phyloP scores from a whole-genome alignment of 2,888 invertebrate genomes.

The Hydrotaea diabolus region DNA sequence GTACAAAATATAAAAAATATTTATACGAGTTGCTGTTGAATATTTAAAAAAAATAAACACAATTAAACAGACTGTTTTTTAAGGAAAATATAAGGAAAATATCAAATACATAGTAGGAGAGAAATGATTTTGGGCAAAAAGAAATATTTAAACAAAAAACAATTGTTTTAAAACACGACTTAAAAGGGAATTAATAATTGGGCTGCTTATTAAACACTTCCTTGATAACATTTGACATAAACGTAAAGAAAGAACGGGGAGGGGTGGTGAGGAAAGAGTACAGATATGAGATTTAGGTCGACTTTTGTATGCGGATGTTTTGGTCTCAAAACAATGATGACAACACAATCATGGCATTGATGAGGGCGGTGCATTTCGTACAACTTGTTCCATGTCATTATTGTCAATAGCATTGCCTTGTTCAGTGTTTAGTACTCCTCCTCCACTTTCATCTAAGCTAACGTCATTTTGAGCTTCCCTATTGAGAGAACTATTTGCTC shows the following conservation, averaged over 20 bases:
- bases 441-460: conserved; percentile 29
- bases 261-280: conserved; percentile 24
- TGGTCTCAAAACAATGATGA: not conserved
- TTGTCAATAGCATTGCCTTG: conserved; percentile 17
- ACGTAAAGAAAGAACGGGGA: not conserved
- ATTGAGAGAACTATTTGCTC: conserved; percentile 11
- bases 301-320: not conserved
- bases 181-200: not conserved
- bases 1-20: conserved; percentile 34
- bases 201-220: conserved; percentile 14
- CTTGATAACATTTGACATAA: conserved; percentile 44
- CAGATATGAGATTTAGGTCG: conserved; percentile 24
- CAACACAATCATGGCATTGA: conserved; percentile 27
- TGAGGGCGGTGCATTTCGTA: conserved; percentile 10
- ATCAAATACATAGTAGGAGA: not conserved
- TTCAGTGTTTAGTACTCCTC: no score
- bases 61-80: not conserved
- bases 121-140: not conserved
- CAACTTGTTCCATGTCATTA: conserved; percentile 11
- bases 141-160: not conserved
- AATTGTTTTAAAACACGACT: not conserved
- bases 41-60: not conserved
- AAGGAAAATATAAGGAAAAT: not conserved
- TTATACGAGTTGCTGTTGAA: conserved; percentile 7
- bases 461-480: conserved; percentile 36